These are phyloP conservation scores for Cyprinodon variegatus DNA, from an alignment of 2,113 vertebrate species.

Conservation along the genomic window DNA sequence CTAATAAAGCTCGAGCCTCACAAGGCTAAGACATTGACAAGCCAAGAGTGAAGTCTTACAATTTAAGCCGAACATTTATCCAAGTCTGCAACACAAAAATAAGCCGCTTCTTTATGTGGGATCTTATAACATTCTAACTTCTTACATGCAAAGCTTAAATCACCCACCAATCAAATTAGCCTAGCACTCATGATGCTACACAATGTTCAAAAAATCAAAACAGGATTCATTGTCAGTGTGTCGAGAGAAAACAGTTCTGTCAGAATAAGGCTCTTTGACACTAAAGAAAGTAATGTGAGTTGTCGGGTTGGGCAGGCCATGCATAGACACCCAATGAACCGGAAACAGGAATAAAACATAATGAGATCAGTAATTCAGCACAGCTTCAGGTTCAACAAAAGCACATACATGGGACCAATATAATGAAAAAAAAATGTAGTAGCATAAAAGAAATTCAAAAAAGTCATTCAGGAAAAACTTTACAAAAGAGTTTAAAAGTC, in stretches of 20 bases:
- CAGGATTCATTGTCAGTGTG: conserved; percentile 70
- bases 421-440: conserved; percentile 20
- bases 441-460: conserved; percentile 6
- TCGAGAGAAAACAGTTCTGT: conserved; percentile 59
- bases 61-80: background rate
- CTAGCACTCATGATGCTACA: conserved; percentile 52
- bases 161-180: conserved; percentile 46
- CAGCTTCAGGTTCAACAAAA: too few species aligned
- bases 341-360: conserved; percentile 1
- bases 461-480: background rate
- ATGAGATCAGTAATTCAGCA: too few species aligned
- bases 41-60: background rate
- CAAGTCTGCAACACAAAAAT: conserved; percentile 5
- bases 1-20: background rate
- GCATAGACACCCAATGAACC: conserved; percentile 31
- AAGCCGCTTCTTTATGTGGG: conserved; percentile 19
- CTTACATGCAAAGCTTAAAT: conserved; percentile 48
- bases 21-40: background rate
- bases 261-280: conserved; percentile 38
- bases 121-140: conserved; percentile 24
- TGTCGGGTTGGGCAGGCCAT: conserved; percentile 9
- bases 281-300: conserved; percentile 34
- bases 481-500: background rate
- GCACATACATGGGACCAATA: background rate
- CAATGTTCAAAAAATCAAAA: conserved; percentile 61